phyloP scores from a whole-genome alignment of 2,888 invertebrate species.

The Acanthosepion pharaonis region DNA sequence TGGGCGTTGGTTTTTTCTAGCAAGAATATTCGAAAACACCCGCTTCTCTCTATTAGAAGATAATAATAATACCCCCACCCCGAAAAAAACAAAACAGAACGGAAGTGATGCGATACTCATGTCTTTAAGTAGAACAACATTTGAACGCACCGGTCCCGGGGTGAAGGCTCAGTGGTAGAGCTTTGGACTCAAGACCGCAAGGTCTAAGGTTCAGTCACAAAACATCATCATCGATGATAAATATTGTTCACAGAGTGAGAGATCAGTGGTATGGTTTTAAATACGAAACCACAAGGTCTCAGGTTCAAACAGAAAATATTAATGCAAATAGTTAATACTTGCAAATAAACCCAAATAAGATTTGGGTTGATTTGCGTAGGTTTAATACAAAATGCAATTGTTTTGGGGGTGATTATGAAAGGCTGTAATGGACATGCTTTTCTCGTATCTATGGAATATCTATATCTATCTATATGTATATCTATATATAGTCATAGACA shows the following conservation, averaged over 20 bases:
- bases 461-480: no score
- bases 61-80: neutral
- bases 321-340: no score
- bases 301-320: neutral
- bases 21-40: neutral
- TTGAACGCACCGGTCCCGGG: neutral
- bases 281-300: neutral
- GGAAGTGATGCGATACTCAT: neutral
- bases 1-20: neutral
- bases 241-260: neutral
- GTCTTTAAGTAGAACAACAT: conserved; percentile 15
- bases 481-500: no score
- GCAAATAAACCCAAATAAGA: no score
- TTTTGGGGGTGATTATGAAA: no score
- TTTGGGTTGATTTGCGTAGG: no score
- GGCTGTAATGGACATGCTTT: no score
- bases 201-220: neutral
- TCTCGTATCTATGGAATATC: no score
- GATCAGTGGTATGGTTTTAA: neutral
- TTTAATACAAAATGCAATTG: no score
- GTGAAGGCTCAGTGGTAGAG: neutral
- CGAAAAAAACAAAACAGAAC: neutral
- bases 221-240: neutral
- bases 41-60: neutral
- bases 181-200: neutral